Evolutionary conservation across 2,113 vertebrate genomes (phyloP), one percentile per base, ranked within the genome.

Genomic region (Pica pica): DNA sequence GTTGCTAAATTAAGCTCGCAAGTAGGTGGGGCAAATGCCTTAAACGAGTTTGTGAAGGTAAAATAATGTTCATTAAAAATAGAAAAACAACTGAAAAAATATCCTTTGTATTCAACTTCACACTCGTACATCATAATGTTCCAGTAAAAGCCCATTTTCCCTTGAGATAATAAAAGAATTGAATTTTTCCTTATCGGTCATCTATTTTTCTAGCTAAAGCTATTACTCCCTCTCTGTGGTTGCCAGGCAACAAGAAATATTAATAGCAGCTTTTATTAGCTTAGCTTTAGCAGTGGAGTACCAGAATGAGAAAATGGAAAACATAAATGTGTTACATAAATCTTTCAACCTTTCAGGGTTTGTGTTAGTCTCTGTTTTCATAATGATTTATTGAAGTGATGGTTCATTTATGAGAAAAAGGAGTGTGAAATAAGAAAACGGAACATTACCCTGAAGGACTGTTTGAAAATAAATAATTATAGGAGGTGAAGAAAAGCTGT

Each of bases 321-420:
- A 99, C 99, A 99, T 99, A 99, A 99, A 99, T 99, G 99, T 99
- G 99, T 99, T 99, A 99, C 99, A 99, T 99, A 99, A 99, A 99
- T 99, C 99, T 99, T 98, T 98, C 98, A 99, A 99, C 98, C 99
- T 99, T 99, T 99, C 98, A 99, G 98, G 98, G 99, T 98, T 97
- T 97, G 98, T 98, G 98, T 99, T 99, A 99, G 98, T 99, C 99
- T 99, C 98, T 99, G 99, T 99, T 99, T 99, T 99, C 98, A 98
- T 99, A 98, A 98, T 99, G 99, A 99, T 99, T 99, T 99, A 99
- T 99, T 98, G 98, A 98, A 98, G 98, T 98, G 98, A 99, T 98
- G 98, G 98, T 99, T 99, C 99, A 99, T 99, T 99, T 99, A 99
- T 99, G 99, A 99, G 98, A 98, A 98, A 98, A 98, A 98, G 98